Evolutionary conservation across 2,888 invertebrate genomes (phyloP), one percentile per base, ranked within the genome.

Genomic region (Trisateles emortualis): DNA sequence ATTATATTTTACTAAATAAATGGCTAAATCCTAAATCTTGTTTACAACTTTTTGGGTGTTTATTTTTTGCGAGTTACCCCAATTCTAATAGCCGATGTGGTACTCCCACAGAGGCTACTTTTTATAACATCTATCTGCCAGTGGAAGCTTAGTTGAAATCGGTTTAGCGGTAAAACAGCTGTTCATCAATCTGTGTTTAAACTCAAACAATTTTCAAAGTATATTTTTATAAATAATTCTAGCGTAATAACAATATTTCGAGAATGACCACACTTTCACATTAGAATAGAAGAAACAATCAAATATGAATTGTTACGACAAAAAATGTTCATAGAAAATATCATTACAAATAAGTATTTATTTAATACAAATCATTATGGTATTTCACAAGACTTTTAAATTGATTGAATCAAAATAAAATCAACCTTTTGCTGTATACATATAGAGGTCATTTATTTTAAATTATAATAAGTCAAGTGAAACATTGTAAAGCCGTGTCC

Each of bases 261-360:
- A 29, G 16, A 33, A 33, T 33, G 33, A n/a, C 13, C 14, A 11
- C 13, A 14, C n/a, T 29, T 8, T 33, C 14, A 8, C 16, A 11
- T 33, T 33, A 33, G 33, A 36, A 19, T 33, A 33, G 33, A 36
- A n/a, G n/a, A 19, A 36, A 36, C 36, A 36, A 19, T 19, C 17
- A 36, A 19, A 36, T 19, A 36, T 36, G 16, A 19, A 19, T 36
- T 36, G 36, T 19, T 36, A 36, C 19, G 36, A 36, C 16, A 36
- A 36, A 35, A 35, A 40, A 24, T 33, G 24, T 29, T 39, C n/a
- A 42, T 60, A 17, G 19, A 36, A 36, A 36, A 36, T 36, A 36
- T 36, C 10, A 19, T 36, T 36, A 36, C 19, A 36, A 17, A 36
- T 16, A 14, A 17, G 26, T 9, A 5, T 16, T 14, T 9, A 35